Conservation (phyloP, 2,797 vertebrate species). For the Halcyon badia region DNA sequence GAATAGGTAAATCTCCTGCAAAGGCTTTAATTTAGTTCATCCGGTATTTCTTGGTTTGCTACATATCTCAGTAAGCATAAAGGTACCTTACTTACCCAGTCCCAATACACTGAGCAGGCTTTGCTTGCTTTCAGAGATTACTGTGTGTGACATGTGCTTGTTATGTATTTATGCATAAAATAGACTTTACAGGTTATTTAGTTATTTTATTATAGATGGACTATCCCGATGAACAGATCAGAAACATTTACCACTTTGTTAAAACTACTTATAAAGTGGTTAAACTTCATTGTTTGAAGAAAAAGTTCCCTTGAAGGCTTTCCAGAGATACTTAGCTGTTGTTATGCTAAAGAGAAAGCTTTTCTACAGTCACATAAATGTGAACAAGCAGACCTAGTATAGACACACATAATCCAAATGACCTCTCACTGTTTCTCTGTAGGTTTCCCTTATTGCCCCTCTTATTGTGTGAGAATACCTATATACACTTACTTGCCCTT, state of each 20-base stretch:
- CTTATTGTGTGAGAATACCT: neutral
- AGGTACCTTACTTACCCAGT: neutral
- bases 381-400: neutral
- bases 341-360: neutral
- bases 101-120: neutral
- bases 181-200: neutral
- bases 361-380: neutral
- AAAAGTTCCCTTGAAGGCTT: neutral
- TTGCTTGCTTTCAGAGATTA: neutral
- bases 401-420: neutral
- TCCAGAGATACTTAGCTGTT: neutral
- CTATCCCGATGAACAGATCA: neutral
- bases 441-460: neutral
- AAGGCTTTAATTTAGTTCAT: neutral
- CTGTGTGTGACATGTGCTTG: neutral
- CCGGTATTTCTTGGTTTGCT: neutral
- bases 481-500: neutral
- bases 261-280: neutral
- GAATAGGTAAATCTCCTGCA: slow-evolving; percentile 20
- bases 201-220: neutral
- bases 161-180: neutral
- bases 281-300: neutral
- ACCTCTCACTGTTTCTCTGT: neutral
- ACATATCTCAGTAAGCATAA: neutral
- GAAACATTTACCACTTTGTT: slow-evolving; percentile 10